Evolutionary conservation across 2,888 invertebrate genomes (phyloP), one percentile per base, ranked within the genome.

Genomic region (Ornithoptera alexandrae): DNA sequence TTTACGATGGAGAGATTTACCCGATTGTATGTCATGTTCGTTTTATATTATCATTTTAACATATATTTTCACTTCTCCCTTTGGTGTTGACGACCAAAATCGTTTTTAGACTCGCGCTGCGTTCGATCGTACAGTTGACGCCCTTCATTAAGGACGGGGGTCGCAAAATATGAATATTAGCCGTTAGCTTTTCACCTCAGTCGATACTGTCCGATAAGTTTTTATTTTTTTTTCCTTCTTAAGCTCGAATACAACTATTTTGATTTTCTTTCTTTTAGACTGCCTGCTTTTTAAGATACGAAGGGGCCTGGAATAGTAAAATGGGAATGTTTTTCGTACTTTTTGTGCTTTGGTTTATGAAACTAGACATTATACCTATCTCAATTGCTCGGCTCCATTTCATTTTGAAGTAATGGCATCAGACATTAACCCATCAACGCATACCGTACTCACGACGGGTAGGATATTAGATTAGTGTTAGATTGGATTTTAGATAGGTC

Each of bases 21-120:
- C 90, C 88, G 76, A 70, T 66, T 80, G 77, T 81, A 78, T 86
- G 82, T 87, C 83, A 84, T 85, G 78, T 79, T 77, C 75, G 72
- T 72, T 77, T 77, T 75, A 76, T 75, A 69, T 74, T 73, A 72
- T 71, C 72, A 71, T 84, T 83, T 79, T 79, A 79, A 81, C 81
- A 78, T 78, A 82, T 78, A 78, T 78, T 83, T 84, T 79, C 84
- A 65, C 65, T 65, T 57, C 65, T 84, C 82, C 84, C 80, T 88
- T 92, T 91, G 90, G 89, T 92, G 88, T 90, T 86, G 80, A 85
- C 91, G 92, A 92, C 92, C 92, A 92, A 92, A 92, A 92, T 92
- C 91, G 92, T 92, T 92, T 92, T 92, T 92, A 87, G 78, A 75
- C 75, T 78, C 83, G 85, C 81, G 82, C 74, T 75, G 77, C 50